These are phyloP conservation scores for Bubalus kerabau DNA, from an alignment of 2,113 vertebrate genomes.

Conservation along the genomic window DNA sequence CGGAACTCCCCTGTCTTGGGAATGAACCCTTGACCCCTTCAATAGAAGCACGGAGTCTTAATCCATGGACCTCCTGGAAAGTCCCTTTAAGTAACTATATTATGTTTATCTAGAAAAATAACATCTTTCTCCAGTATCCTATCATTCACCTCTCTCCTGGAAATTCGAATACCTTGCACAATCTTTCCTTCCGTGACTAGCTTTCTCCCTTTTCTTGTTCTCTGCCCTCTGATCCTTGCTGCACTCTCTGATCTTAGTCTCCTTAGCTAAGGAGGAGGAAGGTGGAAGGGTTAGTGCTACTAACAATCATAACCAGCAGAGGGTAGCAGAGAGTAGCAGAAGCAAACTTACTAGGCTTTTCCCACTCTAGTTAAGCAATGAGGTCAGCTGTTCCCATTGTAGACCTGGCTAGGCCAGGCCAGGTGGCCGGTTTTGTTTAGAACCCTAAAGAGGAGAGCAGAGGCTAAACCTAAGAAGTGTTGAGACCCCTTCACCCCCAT, in stretches of 20 bases:
- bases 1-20: neutral
- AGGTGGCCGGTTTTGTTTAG: too few species aligned
- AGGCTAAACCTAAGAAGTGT: neutral
- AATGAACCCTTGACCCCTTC: neutral
- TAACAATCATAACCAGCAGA: neutral
- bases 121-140: neutral
- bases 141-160: neutral
- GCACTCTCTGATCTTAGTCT: neutral
- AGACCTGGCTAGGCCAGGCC: neutral
- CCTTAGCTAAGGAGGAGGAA: neutral
- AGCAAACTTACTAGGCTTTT: too few species aligned
- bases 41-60: neutral
- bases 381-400: accelerated
- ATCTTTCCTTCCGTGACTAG: neutral
- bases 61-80: neutral
- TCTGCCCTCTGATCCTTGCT: neutral
- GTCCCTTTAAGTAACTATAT: neutral
- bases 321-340: neutral
- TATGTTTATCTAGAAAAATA: neutral
- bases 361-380: too few species aligned
- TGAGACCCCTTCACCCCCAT: neutral
- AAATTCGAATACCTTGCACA: neutral
- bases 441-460: neutral
- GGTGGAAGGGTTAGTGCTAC: neutral
- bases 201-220: neutral